Percentiles rank a stretch among this genome's conserved stretches.
Conservation (phyloP, 2,888 invertebrate genomes). For the Orgyia antiqua region DNA sequence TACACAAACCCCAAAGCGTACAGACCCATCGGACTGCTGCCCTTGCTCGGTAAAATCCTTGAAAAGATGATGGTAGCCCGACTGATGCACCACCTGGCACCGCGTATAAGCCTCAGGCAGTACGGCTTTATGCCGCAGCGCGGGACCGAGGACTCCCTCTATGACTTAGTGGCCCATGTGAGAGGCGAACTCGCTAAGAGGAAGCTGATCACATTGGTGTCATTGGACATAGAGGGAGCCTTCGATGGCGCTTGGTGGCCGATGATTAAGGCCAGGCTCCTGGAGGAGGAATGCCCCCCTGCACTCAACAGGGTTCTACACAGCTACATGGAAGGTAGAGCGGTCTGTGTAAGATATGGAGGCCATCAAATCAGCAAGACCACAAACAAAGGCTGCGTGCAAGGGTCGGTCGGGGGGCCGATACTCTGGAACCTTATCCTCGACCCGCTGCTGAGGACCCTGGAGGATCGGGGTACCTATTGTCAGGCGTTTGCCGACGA, state of each 20-base stretch:
- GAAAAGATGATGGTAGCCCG: no score
- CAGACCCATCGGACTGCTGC: no score
- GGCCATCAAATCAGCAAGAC: background rate
- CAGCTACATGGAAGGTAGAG: background rate
- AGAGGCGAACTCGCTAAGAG: no score
- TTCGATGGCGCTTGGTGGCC: no score
- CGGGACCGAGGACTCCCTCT: no score
- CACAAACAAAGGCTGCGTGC: background rate
- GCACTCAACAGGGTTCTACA: background rate
- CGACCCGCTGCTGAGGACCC: no score
- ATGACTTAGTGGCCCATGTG: no score
- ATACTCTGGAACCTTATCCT: constrained; percentile 1
- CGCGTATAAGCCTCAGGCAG: no score
- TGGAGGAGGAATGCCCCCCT: background rate
- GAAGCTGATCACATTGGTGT: background rate
- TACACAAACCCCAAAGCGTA: background rate
- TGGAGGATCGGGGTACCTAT: background rate
- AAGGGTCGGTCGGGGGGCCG: background rate
- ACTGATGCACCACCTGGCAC: no score
- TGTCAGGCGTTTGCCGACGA: no score
- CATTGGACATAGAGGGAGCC: constrained; percentile 1
- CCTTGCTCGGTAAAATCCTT: no score
- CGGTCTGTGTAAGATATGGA: background rate
- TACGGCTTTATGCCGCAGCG: no score
- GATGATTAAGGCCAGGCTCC: background rate